Percentiles rank a stretch among this genome's conserved stretches.
Conservation (phyloP, 2,888 invertebrate species). For the Diarsia mendica region DNA sequence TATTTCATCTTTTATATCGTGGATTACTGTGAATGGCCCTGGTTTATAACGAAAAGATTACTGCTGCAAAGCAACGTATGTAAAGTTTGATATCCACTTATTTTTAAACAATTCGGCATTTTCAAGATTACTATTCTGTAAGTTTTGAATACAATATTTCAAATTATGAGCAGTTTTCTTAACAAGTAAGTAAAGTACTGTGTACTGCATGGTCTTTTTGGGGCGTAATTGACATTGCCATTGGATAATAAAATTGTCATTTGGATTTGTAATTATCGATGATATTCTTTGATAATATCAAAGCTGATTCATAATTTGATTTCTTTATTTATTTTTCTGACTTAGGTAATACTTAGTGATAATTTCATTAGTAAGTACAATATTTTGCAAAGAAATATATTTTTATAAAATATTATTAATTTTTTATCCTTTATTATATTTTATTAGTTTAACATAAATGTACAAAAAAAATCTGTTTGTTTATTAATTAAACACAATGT, state of each 20-base stretch:
- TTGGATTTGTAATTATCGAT: no score
- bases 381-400: no score
- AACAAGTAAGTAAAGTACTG: neutral
- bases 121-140: neutral
- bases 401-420: no score
- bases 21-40: neutral
- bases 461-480: neutral
- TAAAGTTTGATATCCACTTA: neutral
- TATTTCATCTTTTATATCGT: constrained; percentile 23
- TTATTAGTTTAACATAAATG: neutral
- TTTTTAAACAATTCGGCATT: neutral
- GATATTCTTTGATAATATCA: no score
- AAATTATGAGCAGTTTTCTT: neutral
- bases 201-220: neutral
- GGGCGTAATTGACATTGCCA: no score
- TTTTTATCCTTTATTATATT: no score
- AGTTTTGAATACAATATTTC: neutral
- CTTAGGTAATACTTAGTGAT: no score
- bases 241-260: no score
- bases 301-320: no score
- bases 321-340: no score
- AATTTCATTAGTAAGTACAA: no score
- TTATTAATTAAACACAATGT: neutral
- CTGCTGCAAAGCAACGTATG: fast-evolving
- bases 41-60: neutral